These are phyloP conservation scores for Aspidapion aeneum DNA, from an alignment of 2,888 invertebrate genomes.

Conservation along the genomic window DNA sequence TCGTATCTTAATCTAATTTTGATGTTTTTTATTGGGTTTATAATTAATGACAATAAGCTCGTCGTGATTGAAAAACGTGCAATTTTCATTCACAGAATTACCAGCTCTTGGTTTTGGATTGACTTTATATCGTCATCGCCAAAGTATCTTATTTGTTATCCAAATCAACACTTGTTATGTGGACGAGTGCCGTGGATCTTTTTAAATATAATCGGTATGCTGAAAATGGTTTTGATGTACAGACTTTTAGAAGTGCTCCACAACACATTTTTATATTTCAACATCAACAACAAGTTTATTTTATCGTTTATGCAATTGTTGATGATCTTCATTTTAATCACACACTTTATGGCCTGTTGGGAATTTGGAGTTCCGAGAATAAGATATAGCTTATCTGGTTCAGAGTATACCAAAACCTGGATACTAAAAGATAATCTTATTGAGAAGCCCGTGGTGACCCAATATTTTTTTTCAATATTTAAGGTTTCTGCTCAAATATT, in stretches of 20 bases:
- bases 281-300: not conserved
- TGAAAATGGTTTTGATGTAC: not conserved
- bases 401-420: not conserved
- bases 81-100: not conserved
- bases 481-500: constrained; percentile 3
- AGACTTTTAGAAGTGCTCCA: not conserved
- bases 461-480: constrained; percentile 3
- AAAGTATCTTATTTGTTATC: not conserved
- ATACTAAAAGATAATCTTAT: not conserved
- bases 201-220: not conserved
- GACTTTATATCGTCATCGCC: not conserved
- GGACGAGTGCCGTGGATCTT: not conserved
- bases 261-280: not conserved
- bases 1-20: not conserved
- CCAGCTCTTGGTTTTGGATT: not conserved
- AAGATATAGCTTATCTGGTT: not conserved
- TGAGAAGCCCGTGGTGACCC: not conserved
- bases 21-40: not conserved
- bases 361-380: constrained; percentile 7
- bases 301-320: not conserved
- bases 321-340: not conserved
- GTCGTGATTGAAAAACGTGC: not conserved
- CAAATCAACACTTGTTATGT: not conserved
- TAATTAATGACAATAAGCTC: not conserved
- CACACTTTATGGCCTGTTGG: constrained; percentile 6